A percentile compares a stretch with the other conserved stretches of the same genome.
Evolutionary conservation across 2,797 vertebrate genomes (phyloP).

Genomic region (Cephalopachus bancanus): DNA sequence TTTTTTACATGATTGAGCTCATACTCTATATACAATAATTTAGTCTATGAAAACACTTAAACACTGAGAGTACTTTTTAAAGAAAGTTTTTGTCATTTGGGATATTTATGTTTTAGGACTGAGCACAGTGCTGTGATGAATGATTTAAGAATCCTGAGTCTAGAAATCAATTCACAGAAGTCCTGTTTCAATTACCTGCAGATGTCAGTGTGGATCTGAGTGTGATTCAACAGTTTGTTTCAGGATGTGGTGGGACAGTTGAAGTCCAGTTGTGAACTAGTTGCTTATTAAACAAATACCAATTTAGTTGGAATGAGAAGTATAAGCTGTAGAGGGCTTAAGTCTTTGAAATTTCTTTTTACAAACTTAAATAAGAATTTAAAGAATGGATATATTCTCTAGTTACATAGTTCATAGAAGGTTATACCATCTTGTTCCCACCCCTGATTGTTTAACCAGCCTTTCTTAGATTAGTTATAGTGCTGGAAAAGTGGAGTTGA

Average conservation of each 20-base stretch:
- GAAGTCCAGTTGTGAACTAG: slow-evolving; percentile 72
- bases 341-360: slow-evolving; percentile 38
- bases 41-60: slow-evolving; percentile 34
- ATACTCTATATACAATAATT: neutral
- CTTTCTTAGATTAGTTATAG: slow-evolving; percentile 66
- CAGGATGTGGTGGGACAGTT: slow-evolving; percentile 57
- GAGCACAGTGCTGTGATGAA: slow-evolving; percentile 28
- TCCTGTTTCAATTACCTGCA: slow-evolving; percentile 80
- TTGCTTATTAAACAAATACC: slow-evolving; percentile 78
- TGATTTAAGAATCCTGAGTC: neutral
- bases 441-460: slow-evolving; percentile 53
- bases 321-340: slow-evolving; percentile 57
- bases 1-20: slow-evolving; percentile 10
- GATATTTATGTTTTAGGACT: slow-evolving; percentile 25
- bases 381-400: neutral
- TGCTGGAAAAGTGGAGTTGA: slow-evolving; percentile 34
- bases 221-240: slow-evolving; percentile 68
- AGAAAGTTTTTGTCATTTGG: neutral
- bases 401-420: slow-evolving; percentile 61
- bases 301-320: slow-evolving; percentile 72
- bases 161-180: slow-evolving; percentile 62
- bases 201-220: slow-evolving; percentile 82
- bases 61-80: slow-evolving; percentile 58
- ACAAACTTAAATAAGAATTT: slow-evolving; percentile 37
- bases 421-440: slow-evolving; percentile 51